phyloP scores from a whole-genome alignment of 2,888 invertebrate genomes.

The Stenotaenia linearis region DNA sequence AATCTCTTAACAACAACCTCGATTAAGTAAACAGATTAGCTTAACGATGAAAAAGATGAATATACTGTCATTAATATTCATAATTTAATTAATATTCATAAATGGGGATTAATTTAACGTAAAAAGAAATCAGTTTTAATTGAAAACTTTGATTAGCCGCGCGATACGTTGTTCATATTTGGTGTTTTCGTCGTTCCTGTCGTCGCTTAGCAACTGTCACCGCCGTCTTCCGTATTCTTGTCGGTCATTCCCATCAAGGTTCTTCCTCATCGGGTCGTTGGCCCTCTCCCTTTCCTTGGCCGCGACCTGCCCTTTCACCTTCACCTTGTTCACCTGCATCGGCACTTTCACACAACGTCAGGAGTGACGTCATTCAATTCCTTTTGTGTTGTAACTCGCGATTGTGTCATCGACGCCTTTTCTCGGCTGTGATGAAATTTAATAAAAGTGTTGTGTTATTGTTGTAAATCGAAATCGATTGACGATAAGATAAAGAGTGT shows the following conservation, averaged over 20 bases:
- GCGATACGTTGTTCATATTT: not conserved
- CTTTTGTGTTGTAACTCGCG: not conserved
- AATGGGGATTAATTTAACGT: not conserved
- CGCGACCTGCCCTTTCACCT: conserved; percentile 26
- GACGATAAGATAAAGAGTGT: too few species aligned
- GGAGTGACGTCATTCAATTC: too few species aligned
- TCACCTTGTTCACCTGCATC: not conserved
- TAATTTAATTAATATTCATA: too few species aligned
- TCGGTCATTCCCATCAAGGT: conserved; percentile 11
- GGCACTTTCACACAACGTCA: not conserved
- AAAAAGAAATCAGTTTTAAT: not conserved
- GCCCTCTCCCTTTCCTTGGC: conserved; percentile 26
- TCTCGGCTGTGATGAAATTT: not conserved
- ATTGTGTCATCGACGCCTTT: not conserved
- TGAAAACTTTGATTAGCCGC: not conserved
- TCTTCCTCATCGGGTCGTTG: conserved; percentile 18
- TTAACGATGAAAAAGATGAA: too few species aligned
- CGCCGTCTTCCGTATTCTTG: not conserved
- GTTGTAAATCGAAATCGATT: too few species aligned
- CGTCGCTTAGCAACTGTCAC: not conserved
- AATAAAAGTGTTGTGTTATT: too few species aligned
- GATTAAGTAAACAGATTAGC: not conserved
- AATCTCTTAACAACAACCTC: not conserved
- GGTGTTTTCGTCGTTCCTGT: not conserved
- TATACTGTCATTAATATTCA: too few species aligned